Conservation (phyloP, 2,797 vertebrate species). For the Catostomus latipinnis region DNA sequence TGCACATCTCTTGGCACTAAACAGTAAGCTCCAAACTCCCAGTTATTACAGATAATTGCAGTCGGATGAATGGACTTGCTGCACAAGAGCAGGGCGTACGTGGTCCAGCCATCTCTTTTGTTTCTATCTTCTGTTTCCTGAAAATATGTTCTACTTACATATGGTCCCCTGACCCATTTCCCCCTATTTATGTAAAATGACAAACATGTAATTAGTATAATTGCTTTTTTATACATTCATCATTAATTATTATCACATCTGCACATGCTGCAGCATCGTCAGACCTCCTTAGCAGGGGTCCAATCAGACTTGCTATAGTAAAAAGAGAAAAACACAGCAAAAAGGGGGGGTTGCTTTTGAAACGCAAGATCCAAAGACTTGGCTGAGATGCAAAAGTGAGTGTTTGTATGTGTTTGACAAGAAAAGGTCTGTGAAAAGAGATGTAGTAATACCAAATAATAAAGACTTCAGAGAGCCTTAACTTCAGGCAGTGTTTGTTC, state of each 20-base stretch:
- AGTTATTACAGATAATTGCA: slow-evolving; percentile 22
- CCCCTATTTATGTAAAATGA: slow-evolving; percentile 26
- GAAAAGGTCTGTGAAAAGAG: slow-evolving; percentile 8
- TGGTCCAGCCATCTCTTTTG: not conserved
- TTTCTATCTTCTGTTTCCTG: slow-evolving; percentile 9
- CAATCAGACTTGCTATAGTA: slow-evolving; percentile 56
- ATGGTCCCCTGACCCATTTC: slow-evolving; percentile 49
- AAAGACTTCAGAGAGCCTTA: slow-evolving; percentile 21
- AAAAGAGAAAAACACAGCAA: slow-evolving; percentile 19
- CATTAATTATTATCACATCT: slow-evolving; percentile 66
- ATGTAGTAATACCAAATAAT: slow-evolving; percentile 33
- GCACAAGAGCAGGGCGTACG: not conserved
- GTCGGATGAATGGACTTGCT: slow-evolving; percentile 6
- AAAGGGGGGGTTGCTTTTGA: slow-evolving; percentile 40
- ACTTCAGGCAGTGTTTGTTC: slow-evolving; percentile 21
- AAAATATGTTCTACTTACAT: slow-evolving; percentile 4
- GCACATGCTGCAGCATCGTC: slow-evolving; percentile 55
- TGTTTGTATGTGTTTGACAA: slow-evolving; percentile 8
- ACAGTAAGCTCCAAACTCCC: not conserved
- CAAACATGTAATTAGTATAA: slow-evolving; percentile 58
- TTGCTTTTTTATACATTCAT: slow-evolving; percentile 58
- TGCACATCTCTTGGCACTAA: not conserved
- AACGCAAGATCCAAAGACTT: slow-evolving; percentile 48
- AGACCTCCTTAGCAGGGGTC: slow-evolving; percentile 58
- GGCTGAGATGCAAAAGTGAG: slow-evolving; percentile 26